Evolutionary conservation across 2,888 invertebrate genomes (phyloP).

Genomic region (Thalpophila matura): DNA sequence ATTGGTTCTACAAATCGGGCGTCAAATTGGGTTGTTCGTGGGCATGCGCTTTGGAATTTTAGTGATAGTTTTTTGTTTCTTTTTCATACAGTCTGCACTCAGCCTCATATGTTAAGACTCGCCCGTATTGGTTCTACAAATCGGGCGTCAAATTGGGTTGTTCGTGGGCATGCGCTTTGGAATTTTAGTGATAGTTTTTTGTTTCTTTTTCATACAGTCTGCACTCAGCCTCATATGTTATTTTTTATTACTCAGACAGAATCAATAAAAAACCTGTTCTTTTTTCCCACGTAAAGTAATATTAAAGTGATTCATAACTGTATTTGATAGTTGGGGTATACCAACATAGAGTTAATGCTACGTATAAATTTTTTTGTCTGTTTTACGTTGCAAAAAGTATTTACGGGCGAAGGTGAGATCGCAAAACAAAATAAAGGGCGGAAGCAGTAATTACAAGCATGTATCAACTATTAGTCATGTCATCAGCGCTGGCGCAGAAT

Average conservation of each 20-base stretch:
- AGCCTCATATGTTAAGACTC: too few relatives aligned
- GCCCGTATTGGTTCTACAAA: too few relatives aligned
- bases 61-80: too few relatives aligned
- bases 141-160: too few relatives aligned
- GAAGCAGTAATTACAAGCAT: constrained; percentile 74
- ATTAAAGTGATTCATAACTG: constrained; percentile 23
- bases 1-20: too few relatives aligned
- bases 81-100: neutral
- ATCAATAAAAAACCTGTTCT: constrained; percentile 3
- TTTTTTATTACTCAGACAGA: neutral
- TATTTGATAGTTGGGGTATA: constrained; percentile 45
- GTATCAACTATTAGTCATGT: constrained; percentile 46
- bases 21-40: too few relatives aligned
- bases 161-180: too few relatives aligned
- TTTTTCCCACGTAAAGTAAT: constrained; percentile 17
- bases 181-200: too few relatives aligned
- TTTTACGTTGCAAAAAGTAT: constrained; percentile 61
- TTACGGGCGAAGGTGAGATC: constrained; percentile 68
- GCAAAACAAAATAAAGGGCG: constrained; percentile 77
- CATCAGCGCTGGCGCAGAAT: constrained; percentile 27
- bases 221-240: neutral
- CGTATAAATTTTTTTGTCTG: constrained; percentile 33
- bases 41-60: too few relatives aligned
- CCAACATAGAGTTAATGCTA: constrained; percentile 35
- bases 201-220: constrained; percentile 1